Evolutionary conservation across 2,113 vertebrate genomes (phyloP).

Genomic region (Pelodiscus sinensis): DNA sequence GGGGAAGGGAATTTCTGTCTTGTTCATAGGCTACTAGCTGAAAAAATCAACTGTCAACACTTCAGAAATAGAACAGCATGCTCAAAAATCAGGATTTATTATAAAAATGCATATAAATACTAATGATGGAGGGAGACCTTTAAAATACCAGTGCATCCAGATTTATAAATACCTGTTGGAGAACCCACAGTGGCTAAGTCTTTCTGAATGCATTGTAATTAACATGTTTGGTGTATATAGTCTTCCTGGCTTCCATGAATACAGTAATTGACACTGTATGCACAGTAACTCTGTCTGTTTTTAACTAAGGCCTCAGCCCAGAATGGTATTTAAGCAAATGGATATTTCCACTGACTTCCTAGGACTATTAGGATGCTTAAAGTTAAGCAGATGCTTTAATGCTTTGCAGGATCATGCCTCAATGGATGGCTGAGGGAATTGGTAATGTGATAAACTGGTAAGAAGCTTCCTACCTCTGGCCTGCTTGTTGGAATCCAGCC

Average conservation of each 20-base stretch:
- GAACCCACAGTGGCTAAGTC: background rate
- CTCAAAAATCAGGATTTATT: background rate
- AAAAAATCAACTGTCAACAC: background rate
- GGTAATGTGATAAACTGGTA: rapidly evolving
- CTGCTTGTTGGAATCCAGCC: background rate
- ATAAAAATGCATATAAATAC: background rate
- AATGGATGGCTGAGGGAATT: background rate
- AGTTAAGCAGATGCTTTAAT: background rate
- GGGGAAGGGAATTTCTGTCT: background rate
- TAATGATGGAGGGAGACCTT: background rate
- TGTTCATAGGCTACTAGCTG: background rate
- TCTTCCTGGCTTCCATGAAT: background rate
- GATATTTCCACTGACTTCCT: background rate
- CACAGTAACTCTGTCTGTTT: background rate
- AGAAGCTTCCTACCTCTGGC: rapidly evolving
- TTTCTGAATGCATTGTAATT: background rate
- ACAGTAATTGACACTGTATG: background rate
- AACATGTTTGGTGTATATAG: background rate
- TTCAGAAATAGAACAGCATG: background rate
- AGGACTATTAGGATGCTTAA: background rate
- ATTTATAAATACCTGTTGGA: background rate
- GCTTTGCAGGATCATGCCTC: background rate
- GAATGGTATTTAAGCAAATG: background rate
- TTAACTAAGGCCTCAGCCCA: background rate
- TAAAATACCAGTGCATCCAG: background rate